Base-by-base conservation (phyloP, 2,888 invertebrate genomes). In the Euspilapteryx auroguttella region DNA sequence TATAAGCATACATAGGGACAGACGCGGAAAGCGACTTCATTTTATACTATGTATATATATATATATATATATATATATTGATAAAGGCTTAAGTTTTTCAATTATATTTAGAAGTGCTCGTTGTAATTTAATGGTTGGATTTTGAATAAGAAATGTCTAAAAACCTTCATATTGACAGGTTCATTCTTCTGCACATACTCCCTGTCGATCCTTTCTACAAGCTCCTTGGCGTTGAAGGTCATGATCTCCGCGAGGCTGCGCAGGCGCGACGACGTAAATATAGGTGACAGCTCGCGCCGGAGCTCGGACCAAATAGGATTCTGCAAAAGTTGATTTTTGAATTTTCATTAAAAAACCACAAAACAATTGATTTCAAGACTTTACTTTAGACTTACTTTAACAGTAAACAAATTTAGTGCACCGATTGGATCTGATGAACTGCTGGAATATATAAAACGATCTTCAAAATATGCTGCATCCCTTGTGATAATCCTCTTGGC, bases 81-180 rank as follows among this genome's bases (percentile, higher is more conserved):
- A n/a, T n/a, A n/a, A n/a, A n/a, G n/a, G n/a, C n/a, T n/a, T n/a
- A n/a, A n/a, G n/a, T n/a, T n/a, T n/a, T n/a, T n/a, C n/a, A n/a
- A n/a, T n/a, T n/a, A n/a, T n/a, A n/a, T n/a, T n/a, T n/a, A n/a
- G n/a, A n/a, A n/a, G n/a, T n/a, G n/a, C n/a, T n/a, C n/a, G n/a
- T n/a, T n/a, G n/a, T n/a, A n/a, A n/a, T n/a, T n/a, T n/a, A n/a
- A n/a, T n/a, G n/a, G n/a, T n/a, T n/a, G n/a, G n/a, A n/a, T n/a
- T n/a, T n/a, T n/a, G n/a, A n/a, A n/a, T n/a, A n/a, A n/a, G n/a
- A n/a, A n/a, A n/a, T n/a, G n/a, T n/a, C n/a, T n/a, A n/a, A n/a
- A n/a, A n/a, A 66, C 66, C 61, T 66, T 66, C n/a, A 64, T 37
- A 27, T 62, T 45, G 1, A 55, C 53, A 12, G 40, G 30, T 25